phyloP scores from a whole-genome alignment of 2,113 vertebrate species.

The Scomber scombrus region DNA sequence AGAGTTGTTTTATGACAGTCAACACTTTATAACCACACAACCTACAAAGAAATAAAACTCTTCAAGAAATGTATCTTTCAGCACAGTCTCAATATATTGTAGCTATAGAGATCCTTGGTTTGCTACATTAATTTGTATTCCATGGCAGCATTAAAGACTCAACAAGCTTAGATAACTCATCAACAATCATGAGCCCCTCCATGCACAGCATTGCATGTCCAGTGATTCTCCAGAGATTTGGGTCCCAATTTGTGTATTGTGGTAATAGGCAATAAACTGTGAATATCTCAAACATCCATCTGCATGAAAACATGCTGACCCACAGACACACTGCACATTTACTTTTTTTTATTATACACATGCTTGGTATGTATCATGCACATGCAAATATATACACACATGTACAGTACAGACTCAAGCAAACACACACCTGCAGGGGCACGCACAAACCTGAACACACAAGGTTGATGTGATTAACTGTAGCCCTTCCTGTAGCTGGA shows the following conservation, averaged over 20 bases:
- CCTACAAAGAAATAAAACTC: background rate
- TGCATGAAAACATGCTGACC: constrained; percentile 1
- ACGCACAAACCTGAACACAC: background rate
- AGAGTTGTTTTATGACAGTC: background rate
- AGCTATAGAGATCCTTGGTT: background rate
- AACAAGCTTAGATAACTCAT: constrained; percentile 11
- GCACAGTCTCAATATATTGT: background rate
- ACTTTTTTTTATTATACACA: background rate
- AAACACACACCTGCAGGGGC: background rate
- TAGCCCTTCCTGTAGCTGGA: background rate
- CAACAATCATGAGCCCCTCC: constrained; percentile 10
- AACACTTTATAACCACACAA: background rate
- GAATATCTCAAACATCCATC: background rate
- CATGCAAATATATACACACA: background rate
- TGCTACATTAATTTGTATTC: constrained; percentile 23
- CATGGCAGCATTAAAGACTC: constrained; percentile 1
- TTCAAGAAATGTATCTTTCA: constrained; percentile 16
- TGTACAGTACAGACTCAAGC: background rate
- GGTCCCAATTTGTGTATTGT: background rate
- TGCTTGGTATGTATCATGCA: background rate
- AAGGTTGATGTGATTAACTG: background rate
- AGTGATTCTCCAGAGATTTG: constrained; percentile 10
- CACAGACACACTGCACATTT: background rate
- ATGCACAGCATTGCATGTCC: constrained; percentile 7
- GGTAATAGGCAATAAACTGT: background rate